Conservation (phyloP, 1,140 invertebrate genomes). For the Leptoteleia sp. region DNA sequence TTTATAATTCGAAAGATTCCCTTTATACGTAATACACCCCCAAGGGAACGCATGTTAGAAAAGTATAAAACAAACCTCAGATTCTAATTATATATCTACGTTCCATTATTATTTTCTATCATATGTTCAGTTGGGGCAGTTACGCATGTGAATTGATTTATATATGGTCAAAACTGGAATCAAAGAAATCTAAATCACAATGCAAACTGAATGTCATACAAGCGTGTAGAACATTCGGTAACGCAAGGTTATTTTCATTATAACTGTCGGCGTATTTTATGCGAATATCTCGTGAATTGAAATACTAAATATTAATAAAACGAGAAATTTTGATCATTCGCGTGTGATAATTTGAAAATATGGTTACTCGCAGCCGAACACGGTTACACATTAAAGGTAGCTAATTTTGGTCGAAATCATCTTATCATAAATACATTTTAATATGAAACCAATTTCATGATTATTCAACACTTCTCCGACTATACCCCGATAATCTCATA, state of each 20-base stretch:
- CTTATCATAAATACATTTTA: conserved; percentile 36
- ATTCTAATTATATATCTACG: no score
- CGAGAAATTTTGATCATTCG: conserved; percentile 5
- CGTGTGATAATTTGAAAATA: conserved; percentile 13
- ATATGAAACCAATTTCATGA: conserved; percentile 37
- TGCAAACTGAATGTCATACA: background rate
- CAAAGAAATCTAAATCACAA: background rate
- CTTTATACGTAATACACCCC: no score
- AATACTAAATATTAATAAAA: conserved; percentile 9
- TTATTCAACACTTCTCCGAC: conserved; percentile 8
- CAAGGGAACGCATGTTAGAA: no score
- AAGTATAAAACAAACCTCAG: no score
- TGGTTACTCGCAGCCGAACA: no score
- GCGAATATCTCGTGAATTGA: background rate
- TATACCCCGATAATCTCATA: conserved; percentile 26
- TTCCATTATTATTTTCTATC: no score
- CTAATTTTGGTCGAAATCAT: conserved; percentile 23
- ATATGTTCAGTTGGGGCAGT: no score
- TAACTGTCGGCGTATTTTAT: background rate
- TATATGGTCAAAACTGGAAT: conserved; percentile 7
- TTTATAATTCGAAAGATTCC: no score
- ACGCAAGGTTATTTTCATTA: conserved; percentile 5
- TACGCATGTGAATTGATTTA: no score
- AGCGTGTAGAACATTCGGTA: background rate
- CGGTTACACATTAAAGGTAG: conserved; percentile 17